Percentiles rank a stretch among this genome's conserved stretches.
phyloP scores from a whole-genome alignment of 2,113 vertebrate genomes.

The Lates calcarifer region DNA sequence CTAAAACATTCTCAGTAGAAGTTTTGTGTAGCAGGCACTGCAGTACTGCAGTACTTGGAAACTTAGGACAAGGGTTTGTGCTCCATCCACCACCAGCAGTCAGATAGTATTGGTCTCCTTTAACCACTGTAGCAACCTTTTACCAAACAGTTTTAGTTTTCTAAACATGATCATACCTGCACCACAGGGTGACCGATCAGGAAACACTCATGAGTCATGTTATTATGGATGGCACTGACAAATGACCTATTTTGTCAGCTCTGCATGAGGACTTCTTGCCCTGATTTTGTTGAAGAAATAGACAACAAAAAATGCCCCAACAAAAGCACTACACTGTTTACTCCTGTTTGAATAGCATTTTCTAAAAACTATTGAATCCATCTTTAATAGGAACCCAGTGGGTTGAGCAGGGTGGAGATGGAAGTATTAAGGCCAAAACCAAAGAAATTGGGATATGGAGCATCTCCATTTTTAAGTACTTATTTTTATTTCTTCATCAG shows the following conservation, averaged over 20 bases:
- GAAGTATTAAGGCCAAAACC: too few species aligned
- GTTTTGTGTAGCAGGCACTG: not conserved
- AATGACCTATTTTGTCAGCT: conserved; percentile 32
- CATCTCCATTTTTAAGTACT: not conserved
- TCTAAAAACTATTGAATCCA: not conserved
- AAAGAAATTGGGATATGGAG: not conserved
- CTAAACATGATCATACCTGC: conserved; percentile 22
- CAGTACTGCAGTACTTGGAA: conserved; percentile 7
- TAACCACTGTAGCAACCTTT: not conserved
- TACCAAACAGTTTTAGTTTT: conserved; percentile 2
- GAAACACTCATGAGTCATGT: conserved; percentile 9
- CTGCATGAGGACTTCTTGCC: conserved; percentile 10
- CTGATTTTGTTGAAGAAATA: conserved; percentile 34
- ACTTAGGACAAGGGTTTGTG: not conserved
- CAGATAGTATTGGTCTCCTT: not conserved
- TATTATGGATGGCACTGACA: not conserved
- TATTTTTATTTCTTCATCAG: not conserved
- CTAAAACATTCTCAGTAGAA: not conserved
- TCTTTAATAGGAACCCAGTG: not conserved
- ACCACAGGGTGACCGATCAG: conserved; percentile 8
- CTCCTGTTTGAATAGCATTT: too few species aligned
- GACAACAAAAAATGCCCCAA: too few species aligned
- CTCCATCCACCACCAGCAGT: not conserved
- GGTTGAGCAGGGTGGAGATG: too few species aligned
- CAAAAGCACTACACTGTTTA: too few species aligned